phyloP scores from a whole-genome alignment of 2,888 invertebrate species.

The Marasmarcha lunaedactyla region DNA sequence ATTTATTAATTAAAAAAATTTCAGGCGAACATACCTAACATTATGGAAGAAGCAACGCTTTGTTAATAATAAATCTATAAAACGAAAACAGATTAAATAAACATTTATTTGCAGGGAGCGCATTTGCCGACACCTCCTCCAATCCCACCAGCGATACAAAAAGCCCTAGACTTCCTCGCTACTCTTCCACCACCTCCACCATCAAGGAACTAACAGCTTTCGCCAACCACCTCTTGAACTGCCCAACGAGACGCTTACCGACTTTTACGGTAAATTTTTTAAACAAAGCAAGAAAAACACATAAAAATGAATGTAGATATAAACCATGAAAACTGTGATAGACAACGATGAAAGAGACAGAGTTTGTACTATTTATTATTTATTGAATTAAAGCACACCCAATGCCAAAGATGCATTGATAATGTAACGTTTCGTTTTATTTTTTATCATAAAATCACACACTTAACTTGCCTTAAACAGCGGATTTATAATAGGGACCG shows the following conservation, averaged over 20 bases:
- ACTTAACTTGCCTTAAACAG: neutral
- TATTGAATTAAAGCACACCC: slow-evolving; percentile 53
- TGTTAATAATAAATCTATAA: too few relatives aligned
- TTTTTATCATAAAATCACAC: slow-evolving; percentile 4
- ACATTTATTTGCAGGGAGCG: slow-evolving; percentile 65
- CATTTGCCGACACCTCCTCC: slow-evolving; percentile 84
- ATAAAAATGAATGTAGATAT: slow-evolving; percentile 42
- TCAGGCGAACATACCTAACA: too few relatives aligned
- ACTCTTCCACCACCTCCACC: slow-evolving; percentile 70
- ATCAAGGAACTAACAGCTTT: slow-evolving; percentile 27
- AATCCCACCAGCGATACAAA: slow-evolving; percentile 80
- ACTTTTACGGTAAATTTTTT: neutral
- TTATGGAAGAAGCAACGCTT: too few relatives aligned
- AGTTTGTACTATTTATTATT: slow-evolving; percentile 29
- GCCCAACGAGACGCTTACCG: neutral
- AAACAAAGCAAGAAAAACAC: slow-evolving; percentile 35
- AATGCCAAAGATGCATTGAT: slow-evolving; percentile 66
- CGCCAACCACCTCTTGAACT: neutral
- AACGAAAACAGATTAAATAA: neutral
- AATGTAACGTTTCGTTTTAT: slow-evolving; percentile 22
- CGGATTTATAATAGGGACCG: too few relatives aligned
- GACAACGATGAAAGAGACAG: slow-evolving; percentile 34
- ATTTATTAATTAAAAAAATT: too few relatives aligned
- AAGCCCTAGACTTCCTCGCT: slow-evolving; percentile 78
- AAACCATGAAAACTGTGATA: slow-evolving; percentile 67